These are phyloP conservation scores for Eupithecia centaureata DNA, from an alignment of 2,888 invertebrate genomes.

Conservation along the genomic window DNA sequence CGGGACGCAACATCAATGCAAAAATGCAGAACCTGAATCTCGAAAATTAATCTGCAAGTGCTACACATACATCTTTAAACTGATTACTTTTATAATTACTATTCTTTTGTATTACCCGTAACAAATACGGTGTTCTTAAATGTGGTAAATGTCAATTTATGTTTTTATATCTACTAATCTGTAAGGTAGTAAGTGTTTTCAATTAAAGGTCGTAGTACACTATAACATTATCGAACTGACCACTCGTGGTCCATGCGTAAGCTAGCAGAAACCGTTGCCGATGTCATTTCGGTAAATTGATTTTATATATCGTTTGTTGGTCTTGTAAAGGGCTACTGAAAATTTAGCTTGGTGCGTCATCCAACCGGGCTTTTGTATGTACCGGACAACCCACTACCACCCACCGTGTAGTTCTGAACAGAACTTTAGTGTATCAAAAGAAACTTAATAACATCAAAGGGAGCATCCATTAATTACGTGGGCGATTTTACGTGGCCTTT, in stretches of 20 bases:
- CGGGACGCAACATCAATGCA: conserved; percentile 8
- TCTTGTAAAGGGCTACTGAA: background rate
- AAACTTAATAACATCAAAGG: background rate
- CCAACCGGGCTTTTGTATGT: no score
- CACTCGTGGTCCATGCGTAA: background rate
- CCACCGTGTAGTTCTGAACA: background rate
- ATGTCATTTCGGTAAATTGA: no score
- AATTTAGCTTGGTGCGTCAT: background rate
- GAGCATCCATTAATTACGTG: no score
- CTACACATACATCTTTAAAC: background rate
- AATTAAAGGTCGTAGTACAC: background rate
- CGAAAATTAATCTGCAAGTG: conserved; percentile 7
- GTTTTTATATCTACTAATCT: background rate
- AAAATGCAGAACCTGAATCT: conserved; percentile 17
- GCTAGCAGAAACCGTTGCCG: background rate
- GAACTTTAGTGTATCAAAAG: background rate
- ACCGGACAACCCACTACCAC: no score
- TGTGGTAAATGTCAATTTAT: background rate
- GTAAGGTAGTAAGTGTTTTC: background rate
- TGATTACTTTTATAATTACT: no score
- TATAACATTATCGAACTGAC: background rate
- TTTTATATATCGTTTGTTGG: no score
- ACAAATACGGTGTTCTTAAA: no score
- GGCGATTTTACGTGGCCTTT: no score
- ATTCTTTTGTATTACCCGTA: no score